phyloP scores from a whole-genome alignment of 2,888 invertebrate genomes.

The Chrysolina americana region DNA sequence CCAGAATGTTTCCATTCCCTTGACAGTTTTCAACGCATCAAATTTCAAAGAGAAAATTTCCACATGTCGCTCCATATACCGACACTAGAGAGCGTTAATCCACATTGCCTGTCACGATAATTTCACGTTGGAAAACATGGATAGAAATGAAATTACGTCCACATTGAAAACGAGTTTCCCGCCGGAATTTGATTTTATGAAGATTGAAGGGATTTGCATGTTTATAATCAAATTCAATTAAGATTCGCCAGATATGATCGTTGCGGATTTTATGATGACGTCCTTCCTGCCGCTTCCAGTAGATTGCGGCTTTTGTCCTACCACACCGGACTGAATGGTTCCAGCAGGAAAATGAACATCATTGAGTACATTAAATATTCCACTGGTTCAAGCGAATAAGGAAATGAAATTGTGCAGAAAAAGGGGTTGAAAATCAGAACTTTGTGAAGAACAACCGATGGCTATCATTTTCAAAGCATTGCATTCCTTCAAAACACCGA shows the following conservation, averaged over 20 bases:
- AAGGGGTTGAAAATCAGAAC: too few species aligned
- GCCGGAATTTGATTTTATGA: conserved; percentile 31
- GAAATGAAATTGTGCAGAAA: too few species aligned
- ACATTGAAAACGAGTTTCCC: conserved; percentile 28
- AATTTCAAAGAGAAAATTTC: not conserved
- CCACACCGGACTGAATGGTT: too few species aligned
- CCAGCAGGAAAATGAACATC: too few species aligned
- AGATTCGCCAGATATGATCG: not conserved
- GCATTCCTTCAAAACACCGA: too few species aligned
- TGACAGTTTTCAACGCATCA: not conserved
- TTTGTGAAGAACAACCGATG: too few species aligned
- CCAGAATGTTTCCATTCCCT: too few species aligned
- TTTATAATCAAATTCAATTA: conserved; percentile 31
- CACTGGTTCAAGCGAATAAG: too few species aligned
- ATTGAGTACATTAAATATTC: too few species aligned
- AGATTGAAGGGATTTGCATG: conserved; percentile 25
- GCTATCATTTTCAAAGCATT: too few species aligned
- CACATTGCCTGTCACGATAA: not conserved
- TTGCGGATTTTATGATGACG: conserved; percentile 3
- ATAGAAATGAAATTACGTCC: conserved; percentile 20
- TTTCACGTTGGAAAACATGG: not conserved
- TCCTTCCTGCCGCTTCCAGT: not conserved
- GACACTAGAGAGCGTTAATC: not conserved
- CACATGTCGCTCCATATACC: not conserved
- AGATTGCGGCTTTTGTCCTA: not conserved